Evolutionary conservation across 2,888 invertebrate species (phyloP), one percentile per base, ranked within the genome.

Genomic region (Brachyptera risi): DNA sequence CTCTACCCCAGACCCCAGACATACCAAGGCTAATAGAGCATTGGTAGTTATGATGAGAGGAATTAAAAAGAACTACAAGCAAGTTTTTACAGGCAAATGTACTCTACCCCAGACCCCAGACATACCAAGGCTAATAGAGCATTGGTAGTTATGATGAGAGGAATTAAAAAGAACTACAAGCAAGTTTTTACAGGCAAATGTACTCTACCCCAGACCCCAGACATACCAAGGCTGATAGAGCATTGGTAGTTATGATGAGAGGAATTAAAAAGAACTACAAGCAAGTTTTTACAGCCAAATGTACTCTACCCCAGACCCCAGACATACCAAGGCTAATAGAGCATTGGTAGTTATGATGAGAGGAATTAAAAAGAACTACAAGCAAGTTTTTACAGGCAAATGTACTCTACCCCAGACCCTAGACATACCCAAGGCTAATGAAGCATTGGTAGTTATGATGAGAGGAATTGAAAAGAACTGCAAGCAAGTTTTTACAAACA

Each of bases 211-310:
- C n/a, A n/a, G n/a, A n/a, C n/a, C n/a, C n/a, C n/a, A n/a, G n/a
- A n/a, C n/a, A n/a, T n/a, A n/a, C n/a, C n/a, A n/a, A n/a, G n/a
- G 35, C 35, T 11, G 11, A 35, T 24, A 21, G 15, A 15, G 50
- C 50, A 50, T n/a, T 38, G 38, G 38, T 37, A 15, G 21, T 56
- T 13, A 58, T 58, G 58, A 19, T 58, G 9, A 9, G 58, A 7
- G 58, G 58, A n/a, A 58, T 58, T 15, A 58, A 58, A n/a, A 21
- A 15, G 19, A 58, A 58, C 26, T 58, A 11, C 21, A 58, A 58
- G 17, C 40, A 58, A 24, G 58, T 58, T 24, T 24, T 42, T n/a
- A n/a, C n/a, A n/a, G n/a, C n/a, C n/a, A n/a, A n/a, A n/a, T n/a
- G n/a, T n/a, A n/a, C n/a, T n/a, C n/a, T n/a, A n/a, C n/a, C n/a